Evolutionary conservation across 1,140 invertebrate species (phyloP), one percentile per base, ranked within the genome.

Genomic region (Micrasema minimum): DNA sequence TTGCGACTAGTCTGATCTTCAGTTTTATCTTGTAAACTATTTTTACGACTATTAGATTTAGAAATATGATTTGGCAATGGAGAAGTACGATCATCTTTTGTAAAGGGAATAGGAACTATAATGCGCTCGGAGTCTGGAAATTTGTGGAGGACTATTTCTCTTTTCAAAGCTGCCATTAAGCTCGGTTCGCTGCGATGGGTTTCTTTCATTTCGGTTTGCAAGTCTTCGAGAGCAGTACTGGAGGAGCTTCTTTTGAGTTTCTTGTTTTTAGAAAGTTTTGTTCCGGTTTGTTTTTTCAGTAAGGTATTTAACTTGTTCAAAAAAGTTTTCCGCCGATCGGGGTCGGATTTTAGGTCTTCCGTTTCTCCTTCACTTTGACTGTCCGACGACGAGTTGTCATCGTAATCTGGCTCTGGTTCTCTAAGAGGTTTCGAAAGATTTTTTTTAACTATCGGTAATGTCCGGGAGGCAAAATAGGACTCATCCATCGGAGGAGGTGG

Each of bases 401-500:
- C 61, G 16, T 64, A 46, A 64, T 64, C 61, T 35, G 61, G 45
- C 46, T 64, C 41, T 14, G 41, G 61, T 2, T 59, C 51, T 46
- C 31, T 55, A 12, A 12, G 11, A 10, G 22, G 23, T 23, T 51
- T 66, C 4, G 26, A 0, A 2, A 64, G 20, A 23, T 22, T 45
- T 16, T 9, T 14, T n/a, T 31, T 22, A 4, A 38, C 16, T 20
- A 31, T 11, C 4, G 59, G 59, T 23, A 64, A 46, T 1, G 59
- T 64, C 11, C 37, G 55, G 31, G 59, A 26, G 37, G 62, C 16
- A 59, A 71, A 71, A 46, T 66, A 66, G 2, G 14, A 9, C 23
- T 66, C 62, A 51, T 73, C 66, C 51, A 73, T 73, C 1, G 72
- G 72, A 16, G 72, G 72, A 43, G 72, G 64, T 55, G 37, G 41